Evolutionary conservation across 2,888 invertebrate genomes (phyloP).

Genomic region (Leistus spinibarbis): DNA sequence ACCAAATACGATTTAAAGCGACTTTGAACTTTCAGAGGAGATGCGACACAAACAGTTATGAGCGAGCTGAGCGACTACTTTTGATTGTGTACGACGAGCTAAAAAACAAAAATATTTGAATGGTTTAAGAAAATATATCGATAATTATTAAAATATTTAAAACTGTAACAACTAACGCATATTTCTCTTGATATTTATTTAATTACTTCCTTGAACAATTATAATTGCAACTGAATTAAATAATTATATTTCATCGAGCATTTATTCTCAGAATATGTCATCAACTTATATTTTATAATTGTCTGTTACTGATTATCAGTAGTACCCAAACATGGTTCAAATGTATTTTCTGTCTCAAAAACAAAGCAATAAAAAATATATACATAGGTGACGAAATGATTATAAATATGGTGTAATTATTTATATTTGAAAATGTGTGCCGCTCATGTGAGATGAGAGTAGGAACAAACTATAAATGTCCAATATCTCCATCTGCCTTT

Average conservation of each 20-base stretch:
- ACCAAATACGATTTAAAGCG: too few relatives aligned
- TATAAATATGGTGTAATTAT: too few relatives aligned
- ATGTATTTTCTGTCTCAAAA: too few relatives aligned
- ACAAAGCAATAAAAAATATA: not conserved
- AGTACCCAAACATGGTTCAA: not conserved
- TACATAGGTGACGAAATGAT: too few relatives aligned
- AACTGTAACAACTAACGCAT: not conserved
- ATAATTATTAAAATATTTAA: not conserved
- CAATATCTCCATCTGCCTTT: constrained; percentile 32
- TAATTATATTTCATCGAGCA: not conserved
- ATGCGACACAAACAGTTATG: too few relatives aligned
- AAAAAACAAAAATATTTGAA: too few relatives aligned
- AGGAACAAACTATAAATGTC: constrained; percentile 25
- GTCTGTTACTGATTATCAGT: not conserved
- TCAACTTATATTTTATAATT: not conserved
- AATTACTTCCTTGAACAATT: not conserved
- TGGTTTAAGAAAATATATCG: not conserved
- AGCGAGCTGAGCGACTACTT: too few relatives aligned
- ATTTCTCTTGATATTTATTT: not conserved
- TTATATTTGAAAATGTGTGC: too few relatives aligned
- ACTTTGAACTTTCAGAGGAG: too few relatives aligned
- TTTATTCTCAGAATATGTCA: not conserved
- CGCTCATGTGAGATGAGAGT: constrained; percentile 3
- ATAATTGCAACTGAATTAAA: not conserved
- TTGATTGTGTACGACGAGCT: too few relatives aligned